A percentile compares a stretch with the other conserved stretches of the same genome.
Evolutionary conservation across 2,888 invertebrate species (phyloP).

Genomic region (Suillia variegata): DNA sequence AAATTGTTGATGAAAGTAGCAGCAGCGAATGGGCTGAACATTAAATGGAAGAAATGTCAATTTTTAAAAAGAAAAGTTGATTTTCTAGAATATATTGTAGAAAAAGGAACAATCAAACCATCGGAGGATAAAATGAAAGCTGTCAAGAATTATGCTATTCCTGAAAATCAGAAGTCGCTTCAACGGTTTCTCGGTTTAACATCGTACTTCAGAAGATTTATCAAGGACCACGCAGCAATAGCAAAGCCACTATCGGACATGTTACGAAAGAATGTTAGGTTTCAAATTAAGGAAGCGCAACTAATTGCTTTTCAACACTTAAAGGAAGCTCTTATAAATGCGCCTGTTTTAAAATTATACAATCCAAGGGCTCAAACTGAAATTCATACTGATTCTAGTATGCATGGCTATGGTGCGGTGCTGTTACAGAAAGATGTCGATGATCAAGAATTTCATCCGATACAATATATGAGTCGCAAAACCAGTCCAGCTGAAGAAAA

Average conservation of each 20-base stretch:
- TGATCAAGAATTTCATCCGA: conserved; percentile 21
- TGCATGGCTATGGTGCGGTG: conserved; percentile 30
- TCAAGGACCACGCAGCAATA: conserved; percentile 6
- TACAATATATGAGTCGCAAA: conserved; percentile 28
- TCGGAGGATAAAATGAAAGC: not conserved
- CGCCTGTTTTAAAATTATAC: conserved; percentile 32
- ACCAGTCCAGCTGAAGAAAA: conserved; percentile 25
- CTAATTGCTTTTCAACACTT: conserved; percentile 23
- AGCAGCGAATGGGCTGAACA: conserved; percentile 14
- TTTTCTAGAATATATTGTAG: conserved; percentile 29
- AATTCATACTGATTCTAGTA: conserved; percentile 32
- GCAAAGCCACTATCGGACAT: conserved; percentile 24
- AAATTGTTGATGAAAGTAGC: conserved; percentile 11
- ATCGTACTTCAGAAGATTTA: conserved; percentile 26
- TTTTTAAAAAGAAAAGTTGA: conserved; percentile 21
- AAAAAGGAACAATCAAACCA: conserved; percentile 14
- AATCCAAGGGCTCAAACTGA: conserved; percentile 27
- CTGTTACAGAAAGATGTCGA: conserved; percentile 29
- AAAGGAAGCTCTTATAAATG: conserved; percentile 16
- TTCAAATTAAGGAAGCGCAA: conserved; percentile 20
- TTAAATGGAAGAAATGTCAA: conserved; percentile 28
- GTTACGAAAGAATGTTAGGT: conserved; percentile 29
- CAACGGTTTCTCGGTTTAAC: conserved; percentile 29
- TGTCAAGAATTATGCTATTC: conserved; percentile 13
- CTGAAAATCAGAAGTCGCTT: too few species aligned